These are phyloP conservation scores for Ceratosolen solmsi DNA, from an alignment of 1,140 invertebrate species.

Conservation along the genomic window DNA sequence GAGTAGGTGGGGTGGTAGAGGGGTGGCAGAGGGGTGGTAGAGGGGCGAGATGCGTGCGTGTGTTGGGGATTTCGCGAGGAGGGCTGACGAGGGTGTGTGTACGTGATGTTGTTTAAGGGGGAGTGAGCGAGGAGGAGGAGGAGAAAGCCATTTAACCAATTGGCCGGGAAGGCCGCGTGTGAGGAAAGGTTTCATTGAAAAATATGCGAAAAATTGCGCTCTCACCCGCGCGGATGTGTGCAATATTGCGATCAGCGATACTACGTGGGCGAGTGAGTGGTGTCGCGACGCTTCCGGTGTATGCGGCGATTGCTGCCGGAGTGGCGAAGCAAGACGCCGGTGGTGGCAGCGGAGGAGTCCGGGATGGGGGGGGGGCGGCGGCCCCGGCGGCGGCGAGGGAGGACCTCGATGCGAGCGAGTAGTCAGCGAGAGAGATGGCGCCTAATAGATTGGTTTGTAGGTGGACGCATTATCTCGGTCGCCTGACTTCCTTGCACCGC, in stretches of 20 bases:
- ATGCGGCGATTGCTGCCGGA: slow-evolving; percentile 50
- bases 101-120: no score
- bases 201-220: slow-evolving; percentile 51
- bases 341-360: no score
- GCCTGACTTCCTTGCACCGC: slow-evolving; percentile 54
- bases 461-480: slow-evolving; percentile 70
- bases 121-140: neutral
- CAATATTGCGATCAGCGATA: slow-evolving; percentile 60
- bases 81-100: no score
- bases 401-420: no score
- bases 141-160: slow-evolving; percentile 29
- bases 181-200: slow-evolving; percentile 45
- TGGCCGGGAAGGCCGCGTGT: neutral
- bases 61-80: no score
- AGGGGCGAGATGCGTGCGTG: no score
- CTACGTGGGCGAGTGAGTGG: slow-evolving; percentile 65
- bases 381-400: no score
- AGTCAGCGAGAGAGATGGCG: slow-evolving; percentile 71
- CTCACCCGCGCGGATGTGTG: slow-evolving; percentile 42
- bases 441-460: slow-evolving; percentile 75
- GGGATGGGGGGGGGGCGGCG: no score
- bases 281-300: slow-evolving; percentile 69
- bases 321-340: slow-evolving; percentile 50
- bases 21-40: no score
- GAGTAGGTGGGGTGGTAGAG: no score